phyloP scores from a whole-genome alignment of 2,113 vertebrate genomes.

The Toxotes jaculatrix region DNA sequence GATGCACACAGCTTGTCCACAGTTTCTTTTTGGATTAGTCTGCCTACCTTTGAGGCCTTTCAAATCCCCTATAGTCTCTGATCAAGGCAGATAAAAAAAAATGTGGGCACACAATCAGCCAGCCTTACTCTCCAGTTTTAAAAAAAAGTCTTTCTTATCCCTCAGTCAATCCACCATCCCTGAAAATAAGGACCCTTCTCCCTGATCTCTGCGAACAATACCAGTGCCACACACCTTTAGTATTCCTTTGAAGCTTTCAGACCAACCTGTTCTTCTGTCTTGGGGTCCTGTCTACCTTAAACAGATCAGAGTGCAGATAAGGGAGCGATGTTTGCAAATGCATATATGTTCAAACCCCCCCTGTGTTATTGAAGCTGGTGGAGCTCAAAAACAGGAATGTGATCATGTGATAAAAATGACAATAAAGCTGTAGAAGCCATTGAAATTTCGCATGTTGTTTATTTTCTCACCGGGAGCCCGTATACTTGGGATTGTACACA shows the following conservation, averaged over 20 bases:
- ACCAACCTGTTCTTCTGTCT: conserved; percentile 48
- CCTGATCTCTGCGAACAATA: conserved; percentile 64
- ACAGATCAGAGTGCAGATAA: conserved; percentile 66
- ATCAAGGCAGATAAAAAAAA: conserved; percentile 32
- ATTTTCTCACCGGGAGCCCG: conserved; percentile 62
- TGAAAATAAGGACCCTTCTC: conserved; percentile 30
- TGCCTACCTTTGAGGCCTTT: conserved; percentile 32
- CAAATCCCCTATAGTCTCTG: conserved; percentile 15
- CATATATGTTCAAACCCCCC: conserved; percentile 33
- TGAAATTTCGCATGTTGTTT: conserved; percentile 58
- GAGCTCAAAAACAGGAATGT: conserved; percentile 61
- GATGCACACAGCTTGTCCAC: conserved; percentile 5
- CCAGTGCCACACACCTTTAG: conserved; percentile 61
- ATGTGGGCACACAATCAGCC: conserved; percentile 56
- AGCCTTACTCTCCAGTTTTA: conserved; percentile 42
- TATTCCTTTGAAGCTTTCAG: conserved; percentile 71
- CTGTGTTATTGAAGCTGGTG: conserved; percentile 54
- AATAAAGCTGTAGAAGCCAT: conserved; percentile 51
- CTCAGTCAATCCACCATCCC: conserved; percentile 16
- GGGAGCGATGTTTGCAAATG: conserved; percentile 58
- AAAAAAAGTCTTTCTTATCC: conserved; percentile 50
- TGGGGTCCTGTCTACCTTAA: conserved; percentile 43
- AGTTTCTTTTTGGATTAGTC: conserved; percentile 36
- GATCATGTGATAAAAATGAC: conserved; percentile 71
- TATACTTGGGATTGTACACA: conserved; percentile 33